A percentile compares a stretch with the other conserved stretches of the same genome.
Conservation (phyloP, 2,113 vertebrate species). For the Hydropotes inermis region DNA sequence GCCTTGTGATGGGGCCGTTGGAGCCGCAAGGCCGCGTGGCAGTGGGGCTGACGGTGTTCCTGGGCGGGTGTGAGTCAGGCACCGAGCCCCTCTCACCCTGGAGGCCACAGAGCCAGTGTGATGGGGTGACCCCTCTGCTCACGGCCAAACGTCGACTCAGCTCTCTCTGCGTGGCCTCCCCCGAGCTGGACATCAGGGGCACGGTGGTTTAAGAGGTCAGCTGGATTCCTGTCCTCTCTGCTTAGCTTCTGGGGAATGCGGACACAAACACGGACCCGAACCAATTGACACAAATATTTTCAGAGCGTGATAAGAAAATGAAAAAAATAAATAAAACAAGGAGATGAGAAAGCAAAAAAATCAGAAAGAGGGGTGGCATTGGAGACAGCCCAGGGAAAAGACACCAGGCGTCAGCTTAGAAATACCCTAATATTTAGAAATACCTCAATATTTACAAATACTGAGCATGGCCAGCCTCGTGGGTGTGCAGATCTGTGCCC, state of each 20-base stretch:
- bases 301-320: background rate
- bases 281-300: background rate
- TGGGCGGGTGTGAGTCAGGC: constrained; percentile 72
- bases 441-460: background rate
- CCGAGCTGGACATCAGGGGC: fast-evolving
- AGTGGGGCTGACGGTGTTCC: constrained; percentile 67
- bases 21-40: constrained; percentile 81
- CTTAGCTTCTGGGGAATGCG: no score
- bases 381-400: background rate
- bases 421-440: background rate
- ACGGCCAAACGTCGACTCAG: fast-evolving
- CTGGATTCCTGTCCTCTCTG: background rate
- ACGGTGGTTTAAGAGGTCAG: fast-evolving
- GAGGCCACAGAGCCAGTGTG: fast-evolving
- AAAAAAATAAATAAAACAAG: background rate
- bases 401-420: background rate
- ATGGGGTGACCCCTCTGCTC: fast-evolving
- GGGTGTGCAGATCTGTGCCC: fast-evolving
- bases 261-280: fast-evolving
- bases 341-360: background rate
- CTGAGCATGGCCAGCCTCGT: fast-evolving
- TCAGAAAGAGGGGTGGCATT: fast-evolving
- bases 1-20: constrained; percentile 76
- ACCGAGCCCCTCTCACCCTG: constrained; percentile 63
- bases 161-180: background rate